phyloP scores from a whole-genome alignment of 2,888 invertebrate species.

The Loripinus fragilis region DNA sequence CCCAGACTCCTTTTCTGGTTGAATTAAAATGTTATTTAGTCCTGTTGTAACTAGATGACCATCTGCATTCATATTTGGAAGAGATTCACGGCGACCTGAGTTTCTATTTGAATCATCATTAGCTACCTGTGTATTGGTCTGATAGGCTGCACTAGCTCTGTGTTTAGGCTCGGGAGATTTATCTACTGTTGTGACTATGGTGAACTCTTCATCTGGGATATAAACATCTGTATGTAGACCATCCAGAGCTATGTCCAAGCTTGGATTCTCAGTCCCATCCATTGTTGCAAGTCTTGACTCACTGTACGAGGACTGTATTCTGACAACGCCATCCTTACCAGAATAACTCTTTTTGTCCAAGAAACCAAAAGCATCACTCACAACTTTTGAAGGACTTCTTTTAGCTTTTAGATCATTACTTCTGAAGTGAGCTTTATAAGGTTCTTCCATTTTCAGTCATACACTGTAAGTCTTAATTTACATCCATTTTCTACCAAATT shows the following conservation, averaged over 20 bases:
- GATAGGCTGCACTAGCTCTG: background rate
- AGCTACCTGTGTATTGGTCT: background rate
- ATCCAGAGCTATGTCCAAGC: background rate
- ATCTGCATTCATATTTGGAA: background rate
- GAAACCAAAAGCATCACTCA: conserved; percentile 43
- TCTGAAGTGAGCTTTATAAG: background rate
- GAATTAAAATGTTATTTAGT: background rate
- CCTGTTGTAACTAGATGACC: background rate
- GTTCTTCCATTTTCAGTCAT: background rate
- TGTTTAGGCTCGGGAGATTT: background rate
- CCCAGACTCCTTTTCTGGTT: background rate
- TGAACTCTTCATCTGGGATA: conserved; percentile 25
- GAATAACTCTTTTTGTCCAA: conserved; percentile 23
- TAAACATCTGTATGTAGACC: background rate
- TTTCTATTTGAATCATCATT: background rate
- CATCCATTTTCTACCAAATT: too few species aligned
- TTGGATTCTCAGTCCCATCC: background rate
- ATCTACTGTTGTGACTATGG: conserved; percentile 42
- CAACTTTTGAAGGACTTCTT: conserved; percentile 29
- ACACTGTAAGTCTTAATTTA: too few species aligned
- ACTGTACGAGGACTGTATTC: background rate
- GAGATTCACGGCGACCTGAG: background rate
- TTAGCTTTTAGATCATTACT: background rate
- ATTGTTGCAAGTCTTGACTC: background rate
- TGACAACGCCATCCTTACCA: conserved; percentile 2